A percentile compares a stretch with the other conserved stretches of the same genome.
Conservation (phyloP, 1,140 invertebrate species). For the Pemphigus obesinymphae region DNA sequence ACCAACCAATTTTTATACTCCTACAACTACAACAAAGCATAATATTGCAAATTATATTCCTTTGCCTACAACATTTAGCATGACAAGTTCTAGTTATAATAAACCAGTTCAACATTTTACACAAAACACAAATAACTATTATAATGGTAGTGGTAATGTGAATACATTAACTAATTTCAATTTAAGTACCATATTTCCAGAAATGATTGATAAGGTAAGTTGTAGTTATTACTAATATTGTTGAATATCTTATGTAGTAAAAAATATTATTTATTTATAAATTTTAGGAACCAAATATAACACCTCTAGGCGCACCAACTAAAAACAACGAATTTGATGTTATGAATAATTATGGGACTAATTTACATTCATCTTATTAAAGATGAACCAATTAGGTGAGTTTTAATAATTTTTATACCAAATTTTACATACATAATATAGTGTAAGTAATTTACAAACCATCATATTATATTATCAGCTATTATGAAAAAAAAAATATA, state of each 20-base stretch:
- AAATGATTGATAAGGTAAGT: conserved; percentile 63
- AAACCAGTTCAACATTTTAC: conserved; percentile 37
- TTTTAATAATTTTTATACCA: neutral
- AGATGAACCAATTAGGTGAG: neutral
- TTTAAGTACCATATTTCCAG: conserved; percentile 64
- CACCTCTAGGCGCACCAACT: neutral
- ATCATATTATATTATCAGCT: neutral
- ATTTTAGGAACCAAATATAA: conserved; percentile 29
- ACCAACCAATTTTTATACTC: conserved; percentile 16
- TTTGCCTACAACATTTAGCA: conserved; percentile 26
- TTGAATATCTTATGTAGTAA: too few relatives aligned
- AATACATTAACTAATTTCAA: conserved; percentile 64
- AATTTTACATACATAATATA: neutral
- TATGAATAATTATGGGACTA: conserved; percentile 60
- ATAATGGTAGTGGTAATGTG: conserved; percentile 32
- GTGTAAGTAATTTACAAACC: neutral
- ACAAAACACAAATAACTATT: conserved; percentile 35
- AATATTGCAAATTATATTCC: conserved; percentile 34
- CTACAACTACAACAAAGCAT: conserved; percentile 24
- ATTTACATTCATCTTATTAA: conserved; percentile 25
- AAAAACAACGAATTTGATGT: conserved; percentile 35
- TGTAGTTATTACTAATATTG: neutral
- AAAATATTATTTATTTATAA: too few relatives aligned
- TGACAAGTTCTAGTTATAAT: conserved; percentile 30
- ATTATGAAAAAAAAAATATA: too few relatives aligned